phyloP scores from a whole-genome alignment of 2,797 vertebrate species.

The Gallirallus australis region DNA sequence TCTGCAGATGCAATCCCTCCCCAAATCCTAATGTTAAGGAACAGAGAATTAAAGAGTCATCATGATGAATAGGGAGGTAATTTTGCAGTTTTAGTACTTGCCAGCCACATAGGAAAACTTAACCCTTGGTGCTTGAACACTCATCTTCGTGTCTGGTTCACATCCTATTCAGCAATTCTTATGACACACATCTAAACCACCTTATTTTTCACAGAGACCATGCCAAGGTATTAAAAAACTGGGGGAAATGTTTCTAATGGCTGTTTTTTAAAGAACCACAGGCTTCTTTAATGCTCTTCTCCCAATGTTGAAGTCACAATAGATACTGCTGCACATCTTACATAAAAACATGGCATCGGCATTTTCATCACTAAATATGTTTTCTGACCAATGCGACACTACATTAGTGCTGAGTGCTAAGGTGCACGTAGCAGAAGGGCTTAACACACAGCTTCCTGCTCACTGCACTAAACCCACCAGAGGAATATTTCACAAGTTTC shows the following conservation, averaged over 20 bases:
- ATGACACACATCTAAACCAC: not conserved
- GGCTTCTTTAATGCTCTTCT: not conserved
- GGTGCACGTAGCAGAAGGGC: not conserved
- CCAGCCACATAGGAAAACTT: not conserved
- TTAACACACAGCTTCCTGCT: not conserved
- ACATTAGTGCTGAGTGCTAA: not conserved
- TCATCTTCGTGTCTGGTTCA: not conserved
- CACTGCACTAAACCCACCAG: not conserved
- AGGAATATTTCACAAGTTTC: not conserved
- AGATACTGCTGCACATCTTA: not conserved
- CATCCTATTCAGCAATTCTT: not conserved
- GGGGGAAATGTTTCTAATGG: not conserved
- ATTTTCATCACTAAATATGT: not conserved
- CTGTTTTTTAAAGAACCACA: not conserved
- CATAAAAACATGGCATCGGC: not conserved
- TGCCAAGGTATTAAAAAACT: not conserved
- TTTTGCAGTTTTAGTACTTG: not conserved
- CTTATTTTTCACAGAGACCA: constrained; percentile 3
- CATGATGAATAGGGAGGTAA: not conserved
- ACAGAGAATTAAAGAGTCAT: not conserved
- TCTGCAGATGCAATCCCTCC: not conserved
- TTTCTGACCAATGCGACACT: not conserved
- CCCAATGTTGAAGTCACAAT: not conserved
- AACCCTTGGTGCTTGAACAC: not conserved
- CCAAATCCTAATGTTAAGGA: not conserved